Percentiles rank a stretch among this genome's conserved stretches.
Evolutionary conservation across 2,888 invertebrate genomes (phyloP).

Genomic region (Drosophila kanekoi): DNA sequence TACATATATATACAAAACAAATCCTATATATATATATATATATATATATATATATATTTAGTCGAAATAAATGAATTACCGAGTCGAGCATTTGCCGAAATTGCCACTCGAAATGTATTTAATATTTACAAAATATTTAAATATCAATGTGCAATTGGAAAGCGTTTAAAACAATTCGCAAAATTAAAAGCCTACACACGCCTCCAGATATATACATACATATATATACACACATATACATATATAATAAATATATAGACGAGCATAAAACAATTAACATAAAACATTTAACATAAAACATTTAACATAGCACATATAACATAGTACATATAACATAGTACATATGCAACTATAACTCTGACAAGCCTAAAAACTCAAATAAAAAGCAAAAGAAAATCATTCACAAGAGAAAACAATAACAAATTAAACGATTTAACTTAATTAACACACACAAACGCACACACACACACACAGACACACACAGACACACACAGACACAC

Average conservation of each 20-base stretch:
- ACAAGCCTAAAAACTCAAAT: conserved; percentile 19
- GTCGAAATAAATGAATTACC: conserved; percentile 69
- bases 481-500: conserved; percentile 26
- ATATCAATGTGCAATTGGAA: conserved; percentile 83
- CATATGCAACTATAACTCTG: conserved; percentile 13
- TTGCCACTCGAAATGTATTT: conserved; percentile 56
- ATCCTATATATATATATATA: conserved; percentile 42
- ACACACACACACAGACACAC: conserved; percentile 28
- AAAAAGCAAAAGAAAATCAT: conserved; percentile 53
- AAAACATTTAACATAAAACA: background rate
- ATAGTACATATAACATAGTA: conserved; percentile 17
- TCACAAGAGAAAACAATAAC: conserved; percentile 38
- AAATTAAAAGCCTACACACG: conserved; percentile 26
- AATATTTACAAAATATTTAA: conserved; percentile 81
- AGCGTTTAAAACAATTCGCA: conserved; percentile 55
- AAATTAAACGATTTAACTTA: conserved; percentile 29
- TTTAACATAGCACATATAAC: conserved; percentile 1
- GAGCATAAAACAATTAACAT: conserved; percentile 16
- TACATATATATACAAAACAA: conserved; percentile 62
- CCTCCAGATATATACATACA: conserved; percentile 48
- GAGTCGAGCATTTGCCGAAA: conserved; percentile 33
- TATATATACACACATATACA: conserved; percentile 26
- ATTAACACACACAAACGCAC: conserved; percentile 31
- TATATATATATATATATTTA: conserved; percentile 62
- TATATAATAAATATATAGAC: conserved; percentile 12